Conservation (phyloP, 1,140 invertebrate genomes). For the Neotoxoptera formosana region DNA sequence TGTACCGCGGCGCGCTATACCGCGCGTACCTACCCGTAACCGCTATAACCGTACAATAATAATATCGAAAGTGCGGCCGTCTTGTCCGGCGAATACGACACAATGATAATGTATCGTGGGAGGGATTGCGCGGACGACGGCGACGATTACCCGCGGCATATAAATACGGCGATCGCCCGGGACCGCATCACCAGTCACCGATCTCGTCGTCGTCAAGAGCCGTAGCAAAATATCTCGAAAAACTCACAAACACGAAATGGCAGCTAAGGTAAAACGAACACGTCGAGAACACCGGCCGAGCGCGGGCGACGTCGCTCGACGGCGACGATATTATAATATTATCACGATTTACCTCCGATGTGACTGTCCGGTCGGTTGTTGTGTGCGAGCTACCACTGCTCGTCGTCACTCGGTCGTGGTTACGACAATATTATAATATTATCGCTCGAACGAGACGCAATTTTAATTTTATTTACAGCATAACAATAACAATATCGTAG, state of each 20-base stretch:
- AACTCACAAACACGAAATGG: slow-evolving; percentile 7
- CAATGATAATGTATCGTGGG: background rate
- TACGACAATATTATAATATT: background rate
- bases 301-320: background rate
- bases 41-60: background rate
- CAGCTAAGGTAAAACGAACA: slow-evolving; percentile 36
- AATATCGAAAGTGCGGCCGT: slow-evolving; percentile 19
- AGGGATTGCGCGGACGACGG: slow-evolving; percentile 27
- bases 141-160: background rate
- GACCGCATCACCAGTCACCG: background rate
- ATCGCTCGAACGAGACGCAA: background rate
- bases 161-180: background rate
- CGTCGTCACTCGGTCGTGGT: too few species aligned
- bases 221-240: background rate
- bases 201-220: background rate
- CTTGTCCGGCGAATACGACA: background rate
- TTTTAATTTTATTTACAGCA: background rate
- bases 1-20: background rate
- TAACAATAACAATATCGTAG: background rate
- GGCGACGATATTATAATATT: background rate
- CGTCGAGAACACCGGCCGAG: background rate
- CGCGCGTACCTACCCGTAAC: background rate
- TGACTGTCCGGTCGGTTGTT: too few species aligned
- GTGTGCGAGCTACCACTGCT: background rate
- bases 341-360: background rate